A percentile compares a stretch with the other conserved stretches of the same genome.
phyloP scores from a whole-genome alignment of 2,888 invertebrate species.

The Aspidiotus rigidus region DNA sequence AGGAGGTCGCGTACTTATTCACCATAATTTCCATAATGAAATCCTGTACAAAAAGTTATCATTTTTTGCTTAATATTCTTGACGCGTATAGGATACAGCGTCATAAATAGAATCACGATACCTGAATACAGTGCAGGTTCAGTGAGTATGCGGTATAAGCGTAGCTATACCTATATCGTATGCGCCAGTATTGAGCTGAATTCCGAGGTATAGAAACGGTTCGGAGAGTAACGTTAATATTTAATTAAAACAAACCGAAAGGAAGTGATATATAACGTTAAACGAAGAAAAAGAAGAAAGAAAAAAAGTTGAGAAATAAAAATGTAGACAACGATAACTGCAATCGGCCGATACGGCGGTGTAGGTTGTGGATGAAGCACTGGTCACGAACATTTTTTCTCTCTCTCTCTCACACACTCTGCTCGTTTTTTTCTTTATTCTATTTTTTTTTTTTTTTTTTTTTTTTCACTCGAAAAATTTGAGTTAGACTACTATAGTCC shows the following conservation, averaged over 20 bases:
- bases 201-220: background rate
- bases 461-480: slow-evolving; percentile 26
- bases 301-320: slow-evolving; percentile 20
- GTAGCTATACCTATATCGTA: too few relatives aligned
- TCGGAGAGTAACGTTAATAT: slow-evolving; percentile 9
- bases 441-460: background rate
- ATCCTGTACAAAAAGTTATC: too few relatives aligned
- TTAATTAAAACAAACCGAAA: slow-evolving; percentile 30
- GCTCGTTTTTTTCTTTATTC: background rate
- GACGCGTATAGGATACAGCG: too few relatives aligned
- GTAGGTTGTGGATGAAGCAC: slow-evolving; percentile 23
- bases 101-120: too few relatives aligned
- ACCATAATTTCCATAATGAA: too few relatives aligned
- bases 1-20: too few relatives aligned
- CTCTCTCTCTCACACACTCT: background rate
- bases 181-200: too few relatives aligned
- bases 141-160: too few relatives aligned
- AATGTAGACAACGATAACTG: slow-evolving; percentile 24
- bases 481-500: slow-evolving; percentile 29
- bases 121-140: too few relatives aligned
- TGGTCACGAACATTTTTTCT: slow-evolving; percentile 23
- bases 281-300: slow-evolving; percentile 5
- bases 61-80: too few relatives aligned
- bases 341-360: background rate
- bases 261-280: background rate